phyloP scores from a whole-genome alignment of 2,797 vertebrate species.

The Parotocinclus haroldoi region DNA sequence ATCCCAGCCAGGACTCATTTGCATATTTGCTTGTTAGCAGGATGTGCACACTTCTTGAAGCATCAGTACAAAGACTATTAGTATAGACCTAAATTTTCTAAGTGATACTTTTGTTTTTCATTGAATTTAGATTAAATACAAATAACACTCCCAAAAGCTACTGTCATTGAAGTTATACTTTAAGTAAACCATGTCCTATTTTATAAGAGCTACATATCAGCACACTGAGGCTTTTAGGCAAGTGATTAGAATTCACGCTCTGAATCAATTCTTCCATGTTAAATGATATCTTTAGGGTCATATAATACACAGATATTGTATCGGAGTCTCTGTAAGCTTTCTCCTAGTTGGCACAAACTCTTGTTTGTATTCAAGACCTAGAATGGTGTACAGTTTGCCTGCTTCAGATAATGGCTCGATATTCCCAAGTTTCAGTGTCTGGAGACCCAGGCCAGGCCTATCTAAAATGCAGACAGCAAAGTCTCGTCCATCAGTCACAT shows the following conservation, averaged over 20 bases:
- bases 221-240: slow-evolving; percentile 71
- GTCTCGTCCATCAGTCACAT: slow-evolving; percentile 54
- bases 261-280: slow-evolving; percentile 72
- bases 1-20: slow-evolving; percentile 51
- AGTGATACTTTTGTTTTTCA: too few relatives aligned
- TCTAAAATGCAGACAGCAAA: slow-evolving; percentile 52
- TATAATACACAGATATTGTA: slow-evolving; percentile 44
- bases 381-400: slow-evolving; percentile 9
- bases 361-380: slow-evolving; percentile 21
- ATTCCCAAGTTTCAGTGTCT: slow-evolving; percentile 39
- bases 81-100: slow-evolving; percentile 13
- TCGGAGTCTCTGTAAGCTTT: slow-evolving; percentile 6
- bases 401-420: slow-evolving; percentile 1
- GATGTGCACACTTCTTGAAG: slow-evolving; percentile 29
- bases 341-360: slow-evolving; percentile 13
- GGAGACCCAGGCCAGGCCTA: slow-evolving; percentile 17
- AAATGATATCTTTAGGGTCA: slow-evolving; percentile 77
- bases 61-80: slow-evolving; percentile 21
- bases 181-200: slow-evolving; percentile 51
- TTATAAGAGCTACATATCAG: slow-evolving; percentile 65
- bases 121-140: not conserved
- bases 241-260: slow-evolving; percentile 64
- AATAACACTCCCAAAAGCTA: too few relatives aligned
- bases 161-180: too few relatives aligned
- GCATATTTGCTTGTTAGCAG: slow-evolving; percentile 49